Base-by-base conservation (phyloP, 2,797 vertebrate species). In the Ptychobarbus kaznakovi region DNA sequence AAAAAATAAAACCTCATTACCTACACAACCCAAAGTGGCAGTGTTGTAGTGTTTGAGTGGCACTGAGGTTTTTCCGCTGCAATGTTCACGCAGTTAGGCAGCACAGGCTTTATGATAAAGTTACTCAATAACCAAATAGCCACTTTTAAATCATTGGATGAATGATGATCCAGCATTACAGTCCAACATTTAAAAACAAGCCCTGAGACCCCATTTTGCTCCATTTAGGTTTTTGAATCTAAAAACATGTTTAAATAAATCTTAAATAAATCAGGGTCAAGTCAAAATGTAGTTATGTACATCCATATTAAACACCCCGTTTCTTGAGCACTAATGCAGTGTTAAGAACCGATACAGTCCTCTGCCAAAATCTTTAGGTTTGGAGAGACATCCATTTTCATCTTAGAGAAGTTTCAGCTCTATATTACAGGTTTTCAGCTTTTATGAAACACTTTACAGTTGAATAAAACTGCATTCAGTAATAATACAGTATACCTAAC, bases 241-340 rank as follows among this genome's bases (percentile, higher is more conserved):
- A n/a, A 72, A 22, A 72, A 72, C 22, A 72, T 13, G 22, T 25
- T 25, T 72, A 15, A 44, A 12, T 1, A 1, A 28, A 28, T 28
- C 28, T 73, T 49, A 73, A 72, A 44, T 15, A 44, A 28, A 46
- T 12, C 20, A 76, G 11, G 32, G 4, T 38, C 51, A 76, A 56
- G 51, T 56, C 6, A 5, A 38, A 76, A 38, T 22, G 18, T 56
- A 76, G 18, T n/a, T 40, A 77, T 42, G 53, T 16, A 61, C 13
- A 78, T 77, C 4, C 40, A 6, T 32, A 65, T 49, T n/a, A 74
- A 82, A 35, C n/a, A 69, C 38, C 28, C 75, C 4, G n/a, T 82
- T 73, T 73, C 11, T 40, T 38, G 56, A 66, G 72, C 42, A 6
- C 58, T 51, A 46, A 66, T 40, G 32, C 22, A 75, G 20, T 53